phyloP scores from a whole-genome alignment of 2,113 vertebrate species.

The Dolichallabes microphthalmus region DNA sequence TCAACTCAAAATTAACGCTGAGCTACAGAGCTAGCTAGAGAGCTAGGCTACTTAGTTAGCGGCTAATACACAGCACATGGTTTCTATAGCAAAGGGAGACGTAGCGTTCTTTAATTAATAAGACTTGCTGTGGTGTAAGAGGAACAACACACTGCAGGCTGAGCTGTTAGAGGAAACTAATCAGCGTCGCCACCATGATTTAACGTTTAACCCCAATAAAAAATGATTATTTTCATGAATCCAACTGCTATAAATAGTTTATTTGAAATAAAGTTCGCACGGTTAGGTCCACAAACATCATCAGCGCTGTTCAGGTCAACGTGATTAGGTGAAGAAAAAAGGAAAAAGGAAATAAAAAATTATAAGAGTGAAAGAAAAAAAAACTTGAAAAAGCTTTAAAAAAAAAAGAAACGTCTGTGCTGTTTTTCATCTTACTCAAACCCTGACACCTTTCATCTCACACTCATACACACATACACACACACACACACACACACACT shows the following conservation, averaged over 20 bases:
- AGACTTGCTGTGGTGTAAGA: not conserved
- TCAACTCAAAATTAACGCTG: no score
- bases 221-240: not conserved
- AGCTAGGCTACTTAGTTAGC: no score
- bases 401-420: no score
- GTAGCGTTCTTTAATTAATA: not conserved
- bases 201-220: no score
- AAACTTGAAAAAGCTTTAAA: not conserved
- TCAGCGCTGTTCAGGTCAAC: conserved; percentile 3
- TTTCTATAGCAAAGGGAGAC: not conserved
- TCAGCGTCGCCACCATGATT: no score
- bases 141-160: not conserved
- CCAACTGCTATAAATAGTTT: not conserved
- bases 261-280: not conserved
- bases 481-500: not conserved
- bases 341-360: no score
- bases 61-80: not conserved
- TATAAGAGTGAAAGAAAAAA: not conserved
- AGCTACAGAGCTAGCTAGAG: no score
- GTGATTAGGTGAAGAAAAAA: no score
- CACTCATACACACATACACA: not conserved
- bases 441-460: not conserved
- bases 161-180: not conserved
- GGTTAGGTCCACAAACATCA: not conserved
- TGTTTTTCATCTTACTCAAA: not conserved